phyloP scores from a whole-genome alignment of 2,113 vertebrate genomes.

The Heloderma charlesbogerti region DNA sequence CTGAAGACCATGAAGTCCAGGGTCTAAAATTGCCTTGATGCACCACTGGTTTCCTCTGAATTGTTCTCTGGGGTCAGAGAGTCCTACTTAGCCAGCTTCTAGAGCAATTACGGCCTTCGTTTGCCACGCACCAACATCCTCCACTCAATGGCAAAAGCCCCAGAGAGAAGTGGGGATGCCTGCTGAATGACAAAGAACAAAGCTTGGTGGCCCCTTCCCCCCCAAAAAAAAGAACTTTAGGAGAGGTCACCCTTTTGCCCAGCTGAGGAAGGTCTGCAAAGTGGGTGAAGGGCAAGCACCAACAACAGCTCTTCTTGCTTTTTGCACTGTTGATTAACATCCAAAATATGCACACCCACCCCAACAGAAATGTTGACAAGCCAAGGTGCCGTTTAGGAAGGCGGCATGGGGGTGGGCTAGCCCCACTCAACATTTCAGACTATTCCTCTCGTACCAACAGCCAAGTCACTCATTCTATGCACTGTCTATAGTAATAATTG shows the following conservation, averaged over 20 bases:
- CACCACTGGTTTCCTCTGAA: background rate
- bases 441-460: background rate
- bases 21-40: too few relatives aligned
- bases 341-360: background rate
- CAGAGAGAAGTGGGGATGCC: conserved; percentile 19
- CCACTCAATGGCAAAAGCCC: conserved; percentile 20
- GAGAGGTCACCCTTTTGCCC: conserved; percentile 51
- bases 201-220: background rate
- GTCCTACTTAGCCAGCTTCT: background rate
- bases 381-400: background rate
- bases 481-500: background rate
- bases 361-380: background rate
- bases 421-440: background rate
- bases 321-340: background rate
- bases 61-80: background rate
- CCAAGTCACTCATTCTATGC: background rate
- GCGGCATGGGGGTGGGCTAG: too few relatives aligned
- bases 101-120: conserved; percentile 27
- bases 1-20: too few relatives aligned
- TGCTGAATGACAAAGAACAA: background rate
- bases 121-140: conserved; percentile 54
- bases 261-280: conserved; percentile 18
- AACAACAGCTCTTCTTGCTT: background rate
- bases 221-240: background rate
- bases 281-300: too few relatives aligned